phyloP scores from a whole-genome alignment of 2,113 vertebrate genomes.

The Accipiter virgatus region DNA sequence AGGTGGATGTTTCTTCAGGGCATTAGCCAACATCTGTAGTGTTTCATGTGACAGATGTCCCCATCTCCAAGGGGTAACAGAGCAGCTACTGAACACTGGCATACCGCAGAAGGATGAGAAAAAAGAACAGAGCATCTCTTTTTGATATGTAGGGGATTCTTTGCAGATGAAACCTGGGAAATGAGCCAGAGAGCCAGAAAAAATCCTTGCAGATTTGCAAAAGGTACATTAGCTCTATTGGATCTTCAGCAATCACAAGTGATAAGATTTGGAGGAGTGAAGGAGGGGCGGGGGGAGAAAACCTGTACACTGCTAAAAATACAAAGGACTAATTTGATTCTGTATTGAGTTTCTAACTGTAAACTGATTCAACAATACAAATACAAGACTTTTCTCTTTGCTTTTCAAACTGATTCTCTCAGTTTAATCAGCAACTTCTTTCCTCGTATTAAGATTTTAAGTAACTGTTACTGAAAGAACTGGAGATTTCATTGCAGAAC shows the following conservation, averaged over 20 bases:
- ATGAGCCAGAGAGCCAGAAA: neutral
- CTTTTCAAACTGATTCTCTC: neutral
- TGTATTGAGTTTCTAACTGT: neutral
- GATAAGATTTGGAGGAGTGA: neutral
- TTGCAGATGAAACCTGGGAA: neutral
- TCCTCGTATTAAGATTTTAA: neutral
- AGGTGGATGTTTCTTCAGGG: neutral
- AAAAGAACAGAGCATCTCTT: neutral
- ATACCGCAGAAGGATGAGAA: neutral
- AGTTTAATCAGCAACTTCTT: neutral
- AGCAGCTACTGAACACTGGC: neutral
- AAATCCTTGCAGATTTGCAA: neutral
- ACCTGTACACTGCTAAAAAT: neutral
- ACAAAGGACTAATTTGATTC: neutral
- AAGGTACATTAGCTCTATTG: neutral
- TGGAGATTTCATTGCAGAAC: neutral
- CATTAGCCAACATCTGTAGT: neutral
- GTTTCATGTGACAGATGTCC: neutral
- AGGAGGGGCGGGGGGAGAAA: neutral
- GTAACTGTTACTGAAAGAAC: neutral
- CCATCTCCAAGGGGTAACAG: neutral
- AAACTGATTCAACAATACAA: neutral
- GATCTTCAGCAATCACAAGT: neutral
- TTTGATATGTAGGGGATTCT: neutral
- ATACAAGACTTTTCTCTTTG: neutral